Percentiles rank a stretch among this genome's conserved stretches.
phyloP scores from a whole-genome alignment of 2,113 vertebrate genomes.

The Leucopternis melanops region DNA sequence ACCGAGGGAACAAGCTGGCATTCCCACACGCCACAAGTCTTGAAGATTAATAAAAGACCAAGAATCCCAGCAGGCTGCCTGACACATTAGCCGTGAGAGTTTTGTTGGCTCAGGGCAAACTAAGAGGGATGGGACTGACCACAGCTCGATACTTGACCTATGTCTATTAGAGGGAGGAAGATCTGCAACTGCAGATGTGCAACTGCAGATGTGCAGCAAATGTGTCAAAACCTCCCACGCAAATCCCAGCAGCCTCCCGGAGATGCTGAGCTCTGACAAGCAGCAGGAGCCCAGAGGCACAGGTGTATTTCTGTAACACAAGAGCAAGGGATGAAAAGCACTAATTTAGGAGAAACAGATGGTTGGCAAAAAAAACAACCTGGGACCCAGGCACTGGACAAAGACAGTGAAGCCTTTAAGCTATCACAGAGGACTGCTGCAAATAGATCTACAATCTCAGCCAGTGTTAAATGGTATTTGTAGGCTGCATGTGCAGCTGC shows the following conservation, averaged over 20 bases:
- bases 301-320: background rate
- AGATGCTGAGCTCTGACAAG: background rate
- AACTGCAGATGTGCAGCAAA: background rate
- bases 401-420: background rate
- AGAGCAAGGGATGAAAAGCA: background rate
- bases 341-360: background rate
- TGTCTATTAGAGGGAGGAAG: background rate
- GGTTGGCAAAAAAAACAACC: background rate
- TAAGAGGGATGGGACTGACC: background rate
- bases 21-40: background rate
- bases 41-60: background rate
- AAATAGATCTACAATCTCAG: background rate
- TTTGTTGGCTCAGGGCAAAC: background rate
- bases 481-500: background rate
- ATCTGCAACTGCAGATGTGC: background rate
- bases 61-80: background rate
- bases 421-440: background rate
- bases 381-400: background rate
- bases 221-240: background rate
- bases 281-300: background rate
- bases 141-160: background rate
- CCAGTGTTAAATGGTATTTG: background rate
- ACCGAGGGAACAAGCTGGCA: background rate
- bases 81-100: background rate
- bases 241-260: background rate